phyloP scores from a whole-genome alignment of 2,113 vertebrate genomes.

The Triplophysa siluroides region DNA sequence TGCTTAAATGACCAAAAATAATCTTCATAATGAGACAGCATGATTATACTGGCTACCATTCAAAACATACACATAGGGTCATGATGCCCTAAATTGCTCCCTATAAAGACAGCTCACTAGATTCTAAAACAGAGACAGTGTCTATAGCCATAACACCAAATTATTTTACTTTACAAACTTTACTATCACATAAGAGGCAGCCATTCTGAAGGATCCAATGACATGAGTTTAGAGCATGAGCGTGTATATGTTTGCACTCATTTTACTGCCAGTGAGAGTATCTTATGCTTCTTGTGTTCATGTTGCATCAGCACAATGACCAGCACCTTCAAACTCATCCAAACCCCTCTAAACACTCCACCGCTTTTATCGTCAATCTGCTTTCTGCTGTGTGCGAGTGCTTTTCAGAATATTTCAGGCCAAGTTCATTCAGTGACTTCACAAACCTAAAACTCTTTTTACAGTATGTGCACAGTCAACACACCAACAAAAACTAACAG shows the following conservation, averaged over 20 bases:
- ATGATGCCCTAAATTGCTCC: too few relatives aligned
- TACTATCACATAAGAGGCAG: not conserved
- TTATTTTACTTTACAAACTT: too few relatives aligned
- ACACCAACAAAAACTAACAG: not conserved
- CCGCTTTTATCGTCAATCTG: not conserved
- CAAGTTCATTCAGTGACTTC: conserved; percentile 21
- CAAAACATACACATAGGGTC: too few relatives aligned
- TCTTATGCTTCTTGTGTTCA: not conserved
- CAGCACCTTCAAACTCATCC: conserved; percentile 49
- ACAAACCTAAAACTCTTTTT: not conserved
- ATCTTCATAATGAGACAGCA: too few relatives aligned
- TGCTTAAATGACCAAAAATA: too few relatives aligned
- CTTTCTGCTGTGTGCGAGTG: conserved; percentile 10
- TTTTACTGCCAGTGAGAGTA: not conserved
- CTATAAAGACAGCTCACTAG: not conserved
- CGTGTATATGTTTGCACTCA: not conserved
- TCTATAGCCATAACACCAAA: not conserved
- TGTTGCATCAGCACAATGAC: conserved; percentile 61
- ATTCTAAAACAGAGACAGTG: not conserved
- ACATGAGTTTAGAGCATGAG: not conserved
- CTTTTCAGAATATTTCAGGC: not conserved
- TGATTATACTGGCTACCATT: too few relatives aligned
- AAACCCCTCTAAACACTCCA: conserved; percentile 22
- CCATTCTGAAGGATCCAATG: not conserved
- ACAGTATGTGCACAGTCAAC: conserved; percentile 5